Percentiles rank a stretch among this genome's conserved stretches.
phyloP scores from a whole-genome alignment of 2,797 vertebrate genomes.

The Micromesistius poutassou region DNA sequence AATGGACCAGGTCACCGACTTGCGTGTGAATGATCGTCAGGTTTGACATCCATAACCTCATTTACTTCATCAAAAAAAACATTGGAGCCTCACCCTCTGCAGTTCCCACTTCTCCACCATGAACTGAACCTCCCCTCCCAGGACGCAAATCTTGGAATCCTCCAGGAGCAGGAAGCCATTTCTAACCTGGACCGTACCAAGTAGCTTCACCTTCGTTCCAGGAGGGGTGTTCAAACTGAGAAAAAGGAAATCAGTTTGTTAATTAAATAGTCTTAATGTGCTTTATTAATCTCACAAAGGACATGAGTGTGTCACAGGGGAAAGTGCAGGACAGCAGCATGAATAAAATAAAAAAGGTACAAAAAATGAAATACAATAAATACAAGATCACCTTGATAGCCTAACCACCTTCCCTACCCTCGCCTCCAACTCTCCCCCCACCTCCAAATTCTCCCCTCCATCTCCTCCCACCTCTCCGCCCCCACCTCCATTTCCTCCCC shows the following conservation, averaged over 20 bases:
- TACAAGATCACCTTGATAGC: background rate
- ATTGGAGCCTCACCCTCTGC: conserved; percentile 87
- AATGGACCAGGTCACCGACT: background rate
- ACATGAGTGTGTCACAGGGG: background rate
- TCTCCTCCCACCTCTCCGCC: background rate
- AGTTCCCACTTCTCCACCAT: conserved; percentile 99
- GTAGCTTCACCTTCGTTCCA: conserved; percentile 94
- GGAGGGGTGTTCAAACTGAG: conserved; percentile 86
- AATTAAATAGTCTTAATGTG: background rate
- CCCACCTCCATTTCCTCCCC: background rate
- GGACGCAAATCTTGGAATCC: conserved; percentile 86
- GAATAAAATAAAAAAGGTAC: background rate
- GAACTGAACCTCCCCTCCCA: conserved; percentile 95
- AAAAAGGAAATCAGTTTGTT: background rate
- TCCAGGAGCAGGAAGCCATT: conserved; percentile 92
- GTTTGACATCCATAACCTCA: background rate
- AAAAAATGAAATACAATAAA: background rate
- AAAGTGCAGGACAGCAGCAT: background rate
- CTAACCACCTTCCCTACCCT: background rate
- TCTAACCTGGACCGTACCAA: conserved; percentile 84
- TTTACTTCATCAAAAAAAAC: background rate
- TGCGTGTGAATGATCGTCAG: background rate
- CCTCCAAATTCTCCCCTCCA: background rate
- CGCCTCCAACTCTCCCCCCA: background rate
- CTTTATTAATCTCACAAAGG: background rate